Evolutionary conservation across 1,140 invertebrate genomes (phyloP).

Genomic region (Ceratitis capitata): DNA sequence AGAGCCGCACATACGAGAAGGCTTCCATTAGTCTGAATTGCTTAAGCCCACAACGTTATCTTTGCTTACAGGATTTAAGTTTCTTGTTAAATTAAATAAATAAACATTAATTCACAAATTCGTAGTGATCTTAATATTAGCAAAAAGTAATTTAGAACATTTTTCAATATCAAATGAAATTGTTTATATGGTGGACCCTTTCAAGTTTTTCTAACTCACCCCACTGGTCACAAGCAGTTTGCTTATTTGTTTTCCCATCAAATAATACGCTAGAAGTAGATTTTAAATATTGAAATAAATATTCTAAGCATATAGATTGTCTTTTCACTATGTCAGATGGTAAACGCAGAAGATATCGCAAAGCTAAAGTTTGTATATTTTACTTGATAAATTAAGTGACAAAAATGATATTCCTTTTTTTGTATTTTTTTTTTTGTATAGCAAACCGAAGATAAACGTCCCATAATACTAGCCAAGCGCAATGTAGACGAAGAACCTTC

Average conservation of each 20-base stretch:
- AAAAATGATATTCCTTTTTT: background rate
- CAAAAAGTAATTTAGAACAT: too few relatives aligned
- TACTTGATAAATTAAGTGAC: too few relatives aligned
- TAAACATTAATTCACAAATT: too few relatives aligned
- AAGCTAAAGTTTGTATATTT: constrained; percentile 14
- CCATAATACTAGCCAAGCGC: constrained; percentile 40
- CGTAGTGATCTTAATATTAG: too few relatives aligned
- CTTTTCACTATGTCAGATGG: constrained; percentile 36
- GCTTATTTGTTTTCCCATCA: background rate
- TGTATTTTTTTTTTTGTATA: background rate
- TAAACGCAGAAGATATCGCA: constrained; percentile 39
- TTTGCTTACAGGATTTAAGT: too few relatives aligned
- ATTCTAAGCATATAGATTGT: background rate
- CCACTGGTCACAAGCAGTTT: background rate
- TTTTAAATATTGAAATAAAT: background rate
- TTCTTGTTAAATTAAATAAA: too few relatives aligned
- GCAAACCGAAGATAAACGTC: constrained; percentile 42
- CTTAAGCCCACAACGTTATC: too few relatives aligned
- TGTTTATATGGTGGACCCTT: too few relatives aligned
- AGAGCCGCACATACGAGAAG: too few relatives aligned
- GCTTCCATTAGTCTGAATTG: too few relatives aligned
- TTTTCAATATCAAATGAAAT: too few relatives aligned
- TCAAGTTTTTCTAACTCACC: too few relatives aligned
- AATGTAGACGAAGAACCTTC: constrained; percentile 26
- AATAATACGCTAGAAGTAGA: background rate